Evolutionary conservation across 2,113 vertebrate species (phyloP), one percentile per base, ranked within the genome.

Genomic region (Mesocricetus auratus): DNA sequence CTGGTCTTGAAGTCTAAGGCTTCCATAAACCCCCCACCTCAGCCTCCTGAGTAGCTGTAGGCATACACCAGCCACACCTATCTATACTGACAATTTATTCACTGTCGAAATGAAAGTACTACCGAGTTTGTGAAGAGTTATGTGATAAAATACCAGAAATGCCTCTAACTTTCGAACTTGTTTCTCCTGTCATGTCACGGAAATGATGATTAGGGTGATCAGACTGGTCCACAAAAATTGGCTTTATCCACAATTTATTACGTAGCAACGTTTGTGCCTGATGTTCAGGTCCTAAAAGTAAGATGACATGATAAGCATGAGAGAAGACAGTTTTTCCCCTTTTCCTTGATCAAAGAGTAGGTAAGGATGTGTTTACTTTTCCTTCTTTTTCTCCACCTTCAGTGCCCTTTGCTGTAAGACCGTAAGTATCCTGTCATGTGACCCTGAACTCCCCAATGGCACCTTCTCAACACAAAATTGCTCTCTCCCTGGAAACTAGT

Each of bases 101-200:
- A 60, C 79, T 53, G 29, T 56, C 62, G 42, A 92, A 92, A 39
- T 90, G 47, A 17, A 78, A 11, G 2, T 77, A 62, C 22, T 42
- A 6, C 42, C 87, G 77, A 86, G 77, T 73, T 68, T 89, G 66
- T 91, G 11, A 74, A 94, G 83, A 88, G 5, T 8, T 83, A 88
- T 58, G 7, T 86, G 87, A 19, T 17, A 7, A 81, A 77, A n/a
- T 39, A 79, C 36, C 45, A 86, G 50, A 86, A 93, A 85, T 21
- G 58, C 74, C 39, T 21, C 90, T 53, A 24, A 39, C 62, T 17
- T 94, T 47, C 16, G 75, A 42, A n/a, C 92, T 58, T 16, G n/a
- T 93, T 42, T 89, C 77, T 83, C n/a, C 33, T 2, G 2, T 60
- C 7, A 5, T 53, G 19, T 56, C 69, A 1, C 11, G 29, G 19